Conservation (phyloP, 1,140 invertebrate species). For the Atta cephalotes region DNA sequence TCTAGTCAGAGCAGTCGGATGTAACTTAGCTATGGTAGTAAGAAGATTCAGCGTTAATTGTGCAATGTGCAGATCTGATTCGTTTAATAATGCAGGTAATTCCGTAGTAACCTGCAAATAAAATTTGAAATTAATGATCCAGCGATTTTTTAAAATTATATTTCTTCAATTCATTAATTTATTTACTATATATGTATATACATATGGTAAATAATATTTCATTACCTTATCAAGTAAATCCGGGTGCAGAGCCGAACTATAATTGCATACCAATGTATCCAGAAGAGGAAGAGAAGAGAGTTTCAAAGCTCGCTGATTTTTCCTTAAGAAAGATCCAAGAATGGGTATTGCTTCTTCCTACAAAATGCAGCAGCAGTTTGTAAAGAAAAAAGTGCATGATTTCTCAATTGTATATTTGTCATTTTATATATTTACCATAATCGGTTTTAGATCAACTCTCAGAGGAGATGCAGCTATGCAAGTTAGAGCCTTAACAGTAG, state of each 20-base stretch:
- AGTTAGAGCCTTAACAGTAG: constrained; percentile 97
- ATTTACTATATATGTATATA: background rate
- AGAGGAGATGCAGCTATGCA: constrained; percentile 97
- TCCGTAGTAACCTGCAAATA: constrained; percentile 90
- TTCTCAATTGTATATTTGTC: constrained; percentile 1
- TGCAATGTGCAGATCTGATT: constrained; percentile 98
- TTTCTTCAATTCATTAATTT: too few relatives aligned
- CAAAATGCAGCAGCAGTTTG: constrained; percentile 67
- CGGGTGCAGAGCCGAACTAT: constrained; percentile 90
- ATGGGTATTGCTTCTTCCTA: constrained; percentile 95
- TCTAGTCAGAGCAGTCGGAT: constrained; percentile 90
- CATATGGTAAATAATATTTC: constrained; percentile 2
- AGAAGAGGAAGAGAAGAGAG: constrained; percentile 95
- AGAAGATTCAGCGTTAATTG: constrained; percentile 94
- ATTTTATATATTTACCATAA: constrained; percentile 88
- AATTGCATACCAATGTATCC: constrained; percentile 96
- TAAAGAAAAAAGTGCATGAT: constrained; percentile 6
- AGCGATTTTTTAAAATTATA: too few relatives aligned
- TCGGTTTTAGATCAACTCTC: constrained; percentile 94
- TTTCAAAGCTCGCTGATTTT: constrained; percentile 98
- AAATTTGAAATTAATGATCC: background rate
- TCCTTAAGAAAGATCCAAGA: constrained; percentile 96
- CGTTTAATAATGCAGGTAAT: constrained; percentile 95
- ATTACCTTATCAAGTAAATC: constrained; percentile 91
- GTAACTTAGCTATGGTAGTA: constrained; percentile 91